Percentiles rank a stretch among this genome's conserved stretches.
These are phyloP conservation scores for Hypena proboscidalis DNA, from an alignment of 2,888 invertebrate genomes.

Conservation along the genomic window DNA sequence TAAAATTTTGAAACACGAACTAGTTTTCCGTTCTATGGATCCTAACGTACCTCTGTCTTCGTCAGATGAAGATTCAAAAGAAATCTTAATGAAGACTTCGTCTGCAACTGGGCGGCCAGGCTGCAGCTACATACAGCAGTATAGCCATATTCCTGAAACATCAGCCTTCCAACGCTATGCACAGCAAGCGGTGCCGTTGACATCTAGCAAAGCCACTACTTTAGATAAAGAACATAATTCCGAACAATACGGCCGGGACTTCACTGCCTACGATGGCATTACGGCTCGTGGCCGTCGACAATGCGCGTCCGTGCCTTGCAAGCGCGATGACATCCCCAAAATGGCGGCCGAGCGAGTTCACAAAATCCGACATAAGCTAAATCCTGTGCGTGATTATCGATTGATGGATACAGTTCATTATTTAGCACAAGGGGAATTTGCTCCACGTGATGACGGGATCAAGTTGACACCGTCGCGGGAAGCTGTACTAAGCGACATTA, in stretches of 20 bases:
- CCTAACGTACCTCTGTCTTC: conserved; percentile 64
- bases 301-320: conserved; percentile 75
- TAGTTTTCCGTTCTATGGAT: conserved; percentile 69
- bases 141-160: conserved; percentile 76
- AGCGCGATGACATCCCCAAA: conserved; percentile 69
- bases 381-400: conserved; percentile 77
- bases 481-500: conserved; percentile 79
- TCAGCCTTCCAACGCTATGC: conserved; percentile 77
- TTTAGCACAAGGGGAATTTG: conserved; percentile 80
- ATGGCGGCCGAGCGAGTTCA: conserved; percentile 75
- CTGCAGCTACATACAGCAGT: conserved; percentile 77
- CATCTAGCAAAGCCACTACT: conserved; percentile 71
- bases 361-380: conserved; percentile 77
- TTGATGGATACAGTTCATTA: conserved; percentile 82
- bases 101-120: conserved; percentile 59
- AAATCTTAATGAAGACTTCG: conserved; percentile 51
- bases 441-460: conserved; percentile 79
- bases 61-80: conserved; percentile 66
- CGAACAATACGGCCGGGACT: conserved; percentile 78
- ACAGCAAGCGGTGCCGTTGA: conserved; percentile 64
- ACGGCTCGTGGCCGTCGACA: conserved; percentile 75
- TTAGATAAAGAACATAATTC: conserved; percentile 77
- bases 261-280: conserved; percentile 77
- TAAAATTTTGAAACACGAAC: conserved; percentile 71
- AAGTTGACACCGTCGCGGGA: conserved; percentile 78